Conservation (phyloP, 2,113 vertebrate genomes). For the Ictalurus furcatus region DNA sequence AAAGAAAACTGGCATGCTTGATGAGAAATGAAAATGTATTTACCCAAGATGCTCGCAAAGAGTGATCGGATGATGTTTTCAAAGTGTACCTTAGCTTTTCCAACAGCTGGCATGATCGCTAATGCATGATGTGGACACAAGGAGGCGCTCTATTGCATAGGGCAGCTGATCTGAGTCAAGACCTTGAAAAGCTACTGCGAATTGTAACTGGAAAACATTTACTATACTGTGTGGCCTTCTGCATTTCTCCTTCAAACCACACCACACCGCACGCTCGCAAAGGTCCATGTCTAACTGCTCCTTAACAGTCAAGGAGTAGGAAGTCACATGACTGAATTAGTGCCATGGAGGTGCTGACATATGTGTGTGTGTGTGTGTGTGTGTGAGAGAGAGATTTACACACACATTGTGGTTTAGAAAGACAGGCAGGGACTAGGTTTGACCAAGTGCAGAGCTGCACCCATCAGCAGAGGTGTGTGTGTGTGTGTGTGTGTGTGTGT, state of each 20-base stretch:
- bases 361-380: background rate
- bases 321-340: background rate
- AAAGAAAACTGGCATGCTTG: constrained; percentile 20
- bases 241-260: constrained; percentile 1
- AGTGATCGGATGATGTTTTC: background rate
- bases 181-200: background rate
- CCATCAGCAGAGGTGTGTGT: constrained; percentile 16
- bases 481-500: background rate
- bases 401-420: background rate
- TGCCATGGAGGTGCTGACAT: background rate
- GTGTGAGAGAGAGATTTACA: background rate
- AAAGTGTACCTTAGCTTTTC: background rate
- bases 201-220: background rate
- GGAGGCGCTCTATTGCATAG: background rate
- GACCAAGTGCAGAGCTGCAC: constrained; percentile 12
- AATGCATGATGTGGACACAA: constrained; percentile 5
- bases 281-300: background rate
- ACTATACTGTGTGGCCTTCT: background rate
- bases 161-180: background rate
- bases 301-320: background rate
- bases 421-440: constrained; percentile 4
- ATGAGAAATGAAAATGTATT: background rate
- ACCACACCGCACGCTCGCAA: no score
- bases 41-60: background rate
- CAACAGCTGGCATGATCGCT: background rate